These are phyloP conservation scores for Pogona vitticeps DNA, from an alignment of 2,113 vertebrate genomes.

Conservation along the genomic window DNA sequence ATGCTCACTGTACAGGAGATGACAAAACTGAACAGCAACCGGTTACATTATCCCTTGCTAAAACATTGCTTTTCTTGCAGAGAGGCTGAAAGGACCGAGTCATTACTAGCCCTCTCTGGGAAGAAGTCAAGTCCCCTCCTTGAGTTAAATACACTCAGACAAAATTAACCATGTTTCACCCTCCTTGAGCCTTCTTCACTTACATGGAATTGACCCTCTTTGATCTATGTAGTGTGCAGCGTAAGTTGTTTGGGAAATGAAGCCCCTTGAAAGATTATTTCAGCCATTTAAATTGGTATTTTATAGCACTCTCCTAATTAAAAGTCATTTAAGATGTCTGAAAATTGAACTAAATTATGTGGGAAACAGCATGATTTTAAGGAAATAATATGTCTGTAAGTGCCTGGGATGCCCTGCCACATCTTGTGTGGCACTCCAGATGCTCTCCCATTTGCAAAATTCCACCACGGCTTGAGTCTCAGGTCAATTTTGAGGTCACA, in stretches of 20 bases:
- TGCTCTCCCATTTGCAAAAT: slow-evolving; percentile 43
- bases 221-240: slow-evolving; percentile 14
- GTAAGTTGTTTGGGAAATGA: slow-evolving; percentile 39
- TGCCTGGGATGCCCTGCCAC: neutral
- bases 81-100: neutral
- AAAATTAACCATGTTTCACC: neutral
- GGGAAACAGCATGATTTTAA: slow-evolving; percentile 13
- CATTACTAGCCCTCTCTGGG: neutral
- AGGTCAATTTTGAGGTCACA: slow-evolving; percentile 16
- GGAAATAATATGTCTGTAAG: slow-evolving; percentile 27
- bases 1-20: neutral
- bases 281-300: slow-evolving; percentile 37
- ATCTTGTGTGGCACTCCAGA: neutral
- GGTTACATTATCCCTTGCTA: neutral
- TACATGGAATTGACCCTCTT: neutral
- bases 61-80: neutral
- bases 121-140: slow-evolving; percentile 33
- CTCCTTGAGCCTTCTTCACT: neutral
- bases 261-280: slow-evolving; percentile 33
- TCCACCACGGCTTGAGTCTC: neutral
- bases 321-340: slow-evolving; percentile 13
- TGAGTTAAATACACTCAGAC: neutral
- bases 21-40: neutral
- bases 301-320: slow-evolving; percentile 30
- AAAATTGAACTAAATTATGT: slow-evolving; percentile 25